These are phyloP conservation scores for Ahaetulla prasina DNA, from an alignment of 2,113 vertebrate species.

Conservation along the genomic window DNA sequence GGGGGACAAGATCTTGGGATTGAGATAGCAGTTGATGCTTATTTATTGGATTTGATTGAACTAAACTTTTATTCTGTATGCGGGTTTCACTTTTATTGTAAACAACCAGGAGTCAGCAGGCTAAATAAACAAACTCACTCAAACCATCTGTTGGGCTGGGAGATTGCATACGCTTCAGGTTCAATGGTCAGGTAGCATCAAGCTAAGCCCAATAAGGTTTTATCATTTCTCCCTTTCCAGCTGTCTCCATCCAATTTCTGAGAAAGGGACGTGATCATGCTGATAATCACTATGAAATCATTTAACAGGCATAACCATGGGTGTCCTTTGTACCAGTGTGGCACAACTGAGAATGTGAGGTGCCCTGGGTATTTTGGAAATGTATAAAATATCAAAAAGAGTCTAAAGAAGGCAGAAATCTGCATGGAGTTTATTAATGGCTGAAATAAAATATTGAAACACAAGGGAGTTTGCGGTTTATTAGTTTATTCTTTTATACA, in stretches of 20 bases:
- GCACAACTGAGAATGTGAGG: fast-evolving
- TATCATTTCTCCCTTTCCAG: neutral
- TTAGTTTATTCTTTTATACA: slow-evolving; percentile 43
- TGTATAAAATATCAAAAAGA: slow-evolving; percentile 25
- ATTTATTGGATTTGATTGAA: neutral
- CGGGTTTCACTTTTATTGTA: neutral
- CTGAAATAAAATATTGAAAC: slow-evolving; percentile 31
- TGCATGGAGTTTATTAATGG: slow-evolving; percentile 37
- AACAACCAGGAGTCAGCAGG: neutral
- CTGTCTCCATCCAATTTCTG: neutral
- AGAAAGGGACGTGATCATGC: neutral
- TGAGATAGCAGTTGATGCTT: neutral
- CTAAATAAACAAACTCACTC: neutral
- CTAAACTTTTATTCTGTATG: neutral
- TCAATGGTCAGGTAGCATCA: neutral
- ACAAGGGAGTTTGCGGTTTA: slow-evolving; percentile 35
- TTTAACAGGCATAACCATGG: fast-evolving
- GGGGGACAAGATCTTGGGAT: neutral
- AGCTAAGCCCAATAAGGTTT: neutral
- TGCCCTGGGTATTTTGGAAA: neutral
- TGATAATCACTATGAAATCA: neutral
- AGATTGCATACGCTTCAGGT: neutral
- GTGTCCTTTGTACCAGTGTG: fast-evolving
- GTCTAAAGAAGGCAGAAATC: slow-evolving; percentile 31
- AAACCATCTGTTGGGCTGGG: neutral